Percentiles rank a stretch among this genome's conserved stretches.
phyloP scores from a whole-genome alignment of 2,797 vertebrate genomes.

The Neostethus bicornis region DNA sequence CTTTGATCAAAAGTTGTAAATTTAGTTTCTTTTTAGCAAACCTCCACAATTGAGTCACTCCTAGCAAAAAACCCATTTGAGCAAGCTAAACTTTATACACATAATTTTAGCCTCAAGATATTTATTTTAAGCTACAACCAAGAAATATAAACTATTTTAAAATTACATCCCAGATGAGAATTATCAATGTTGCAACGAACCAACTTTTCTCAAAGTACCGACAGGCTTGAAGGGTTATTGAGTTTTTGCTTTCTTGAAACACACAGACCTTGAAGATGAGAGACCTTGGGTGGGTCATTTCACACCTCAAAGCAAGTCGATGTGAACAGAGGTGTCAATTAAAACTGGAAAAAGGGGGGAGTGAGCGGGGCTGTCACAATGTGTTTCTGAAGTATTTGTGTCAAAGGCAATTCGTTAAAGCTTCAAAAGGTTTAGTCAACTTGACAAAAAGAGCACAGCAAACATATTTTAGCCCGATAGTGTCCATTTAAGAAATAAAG shows the following conservation, averaged over 20 bases:
- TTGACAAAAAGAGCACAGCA: not conserved
- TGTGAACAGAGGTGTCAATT: not conserved
- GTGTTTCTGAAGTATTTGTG: not conserved
- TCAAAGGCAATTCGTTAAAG: not conserved
- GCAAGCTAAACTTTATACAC: too few species aligned
- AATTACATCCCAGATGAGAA: too few species aligned
- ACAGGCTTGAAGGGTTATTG: not conserved
- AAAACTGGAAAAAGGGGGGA: not conserved
- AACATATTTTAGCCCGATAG: not conserved
- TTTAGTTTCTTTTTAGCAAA: too few species aligned
- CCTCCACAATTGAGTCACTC: too few species aligned
- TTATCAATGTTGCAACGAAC: not conserved
- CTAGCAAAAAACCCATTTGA: too few species aligned
- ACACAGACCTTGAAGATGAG: not conserved
- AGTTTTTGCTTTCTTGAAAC: not conserved
- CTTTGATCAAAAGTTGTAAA: too few species aligned
- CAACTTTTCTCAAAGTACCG: not conserved
- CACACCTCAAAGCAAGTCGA: not conserved
- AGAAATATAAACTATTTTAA: too few species aligned
- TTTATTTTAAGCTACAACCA: too few species aligned
- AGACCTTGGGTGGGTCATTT: not conserved
- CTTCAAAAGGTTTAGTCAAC: not conserved
- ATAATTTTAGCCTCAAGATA: too few species aligned
- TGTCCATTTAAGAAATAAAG: not conserved
- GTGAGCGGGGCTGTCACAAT: not conserved